phyloP scores from a whole-genome alignment of 2,888 invertebrate genomes.

The Terebella lapidaria region DNA sequence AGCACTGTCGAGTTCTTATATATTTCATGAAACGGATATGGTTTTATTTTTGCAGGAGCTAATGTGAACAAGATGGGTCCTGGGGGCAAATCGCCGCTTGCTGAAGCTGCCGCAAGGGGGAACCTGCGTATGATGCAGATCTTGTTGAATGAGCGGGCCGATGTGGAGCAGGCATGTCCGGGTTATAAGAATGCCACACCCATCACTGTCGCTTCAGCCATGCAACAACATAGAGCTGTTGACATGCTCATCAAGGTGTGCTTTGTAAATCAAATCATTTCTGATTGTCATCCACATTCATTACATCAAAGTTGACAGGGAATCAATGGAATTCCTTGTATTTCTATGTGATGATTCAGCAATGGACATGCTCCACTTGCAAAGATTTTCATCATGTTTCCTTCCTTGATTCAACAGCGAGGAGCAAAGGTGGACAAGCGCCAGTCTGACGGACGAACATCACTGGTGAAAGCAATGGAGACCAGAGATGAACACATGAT shows the following conservation, averaged over 20 bases:
- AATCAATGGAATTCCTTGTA: too few relatives aligned
- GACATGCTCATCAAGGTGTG: conserved; percentile 21
- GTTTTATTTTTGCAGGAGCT: conserved; percentile 22
- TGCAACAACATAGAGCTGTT: conserved; percentile 14
- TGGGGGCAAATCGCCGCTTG: conserved; percentile 21
- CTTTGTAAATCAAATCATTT: neutral
- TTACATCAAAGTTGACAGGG: too few relatives aligned
- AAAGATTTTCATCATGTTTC: too few relatives aligned
- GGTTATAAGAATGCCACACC: conserved; percentile 24
- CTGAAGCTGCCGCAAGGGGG: conserved; percentile 22
- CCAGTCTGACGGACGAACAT: conserved; percentile 18
- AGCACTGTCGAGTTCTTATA: too few relatives aligned
- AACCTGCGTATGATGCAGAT: conserved; percentile 21
- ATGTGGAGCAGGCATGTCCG: conserved; percentile 18
- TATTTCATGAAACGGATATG: too few relatives aligned
- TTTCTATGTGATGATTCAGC: too few relatives aligned
- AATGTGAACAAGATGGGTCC: conserved; percentile 22
- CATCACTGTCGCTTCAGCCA: conserved; percentile 19
- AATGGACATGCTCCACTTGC: too few relatives aligned
- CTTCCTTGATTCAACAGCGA: too few relatives aligned
- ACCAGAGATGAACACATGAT: conserved; percentile 19
- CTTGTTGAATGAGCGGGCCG: conserved; percentile 18
- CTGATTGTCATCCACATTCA: too few relatives aligned
- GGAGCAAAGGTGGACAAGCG: conserved; percentile 25
- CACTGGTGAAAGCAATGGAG: conserved; percentile 19